phyloP scores from a whole-genome alignment of 2,113 vertebrate genomes.

The Sitta europaea region DNA sequence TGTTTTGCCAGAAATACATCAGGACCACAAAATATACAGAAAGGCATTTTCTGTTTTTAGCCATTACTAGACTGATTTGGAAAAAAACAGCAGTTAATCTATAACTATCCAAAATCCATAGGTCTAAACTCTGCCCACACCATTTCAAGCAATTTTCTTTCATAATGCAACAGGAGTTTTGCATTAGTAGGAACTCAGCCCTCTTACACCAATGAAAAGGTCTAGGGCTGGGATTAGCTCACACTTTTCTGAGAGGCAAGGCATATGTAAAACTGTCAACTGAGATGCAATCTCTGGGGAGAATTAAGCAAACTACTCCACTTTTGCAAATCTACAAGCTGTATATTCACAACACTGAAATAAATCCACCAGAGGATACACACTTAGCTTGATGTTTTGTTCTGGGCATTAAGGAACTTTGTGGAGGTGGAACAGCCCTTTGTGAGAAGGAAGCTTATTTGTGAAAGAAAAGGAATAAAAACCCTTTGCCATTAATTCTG shows the following conservation, averaged over 20 bases:
- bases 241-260: background rate
- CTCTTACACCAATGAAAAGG: background rate
- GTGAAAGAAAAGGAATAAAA: background rate
- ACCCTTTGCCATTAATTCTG: background rate
- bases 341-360: conserved; percentile 1
- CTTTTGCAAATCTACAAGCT: background rate
- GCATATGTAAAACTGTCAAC: background rate
- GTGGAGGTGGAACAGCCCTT: background rate
- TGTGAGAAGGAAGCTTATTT: background rate
- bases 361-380: background rate
- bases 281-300: background rate
- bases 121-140: background rate
- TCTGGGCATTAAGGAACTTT: background rate
- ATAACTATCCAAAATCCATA: background rate
- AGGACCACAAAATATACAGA: background rate
- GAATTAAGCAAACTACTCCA: conserved; percentile 11
- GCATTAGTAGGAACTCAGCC: background rate
- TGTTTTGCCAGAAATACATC: background rate
- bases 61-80: background rate
- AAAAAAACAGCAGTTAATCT: background rate
- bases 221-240: background rate
- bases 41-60: background rate
- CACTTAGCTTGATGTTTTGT: background rate
- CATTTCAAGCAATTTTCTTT: background rate
- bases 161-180: background rate